These are phyloP conservation scores for Limnodromus scolopaceus DNA, from an alignment of 2,797 vertebrate species.

Conservation along the genomic window DNA sequence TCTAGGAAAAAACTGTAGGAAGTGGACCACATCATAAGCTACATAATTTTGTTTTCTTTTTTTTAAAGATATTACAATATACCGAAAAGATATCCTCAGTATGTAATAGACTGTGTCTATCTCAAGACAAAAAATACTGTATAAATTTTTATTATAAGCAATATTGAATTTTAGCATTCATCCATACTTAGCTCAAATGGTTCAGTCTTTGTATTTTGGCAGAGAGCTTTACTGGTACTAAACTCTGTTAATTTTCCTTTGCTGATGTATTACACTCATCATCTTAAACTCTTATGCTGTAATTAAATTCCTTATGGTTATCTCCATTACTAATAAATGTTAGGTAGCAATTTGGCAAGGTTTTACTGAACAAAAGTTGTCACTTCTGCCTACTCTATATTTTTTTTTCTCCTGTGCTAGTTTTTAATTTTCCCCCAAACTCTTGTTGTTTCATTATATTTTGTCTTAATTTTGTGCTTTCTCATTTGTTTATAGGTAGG, in stretches of 20 bases:
- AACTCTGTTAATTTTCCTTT: background rate
- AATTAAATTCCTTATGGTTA: background rate
- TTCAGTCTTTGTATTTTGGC: background rate
- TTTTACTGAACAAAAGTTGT: background rate
- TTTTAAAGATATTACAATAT: background rate
- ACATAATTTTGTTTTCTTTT: background rate
- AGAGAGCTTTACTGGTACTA: background rate
- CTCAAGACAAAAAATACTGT: background rate
- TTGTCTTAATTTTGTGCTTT: background rate
- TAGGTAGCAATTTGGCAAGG: background rate
- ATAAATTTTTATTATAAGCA: background rate
- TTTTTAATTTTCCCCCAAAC: background rate
- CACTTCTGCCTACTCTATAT: background rate
- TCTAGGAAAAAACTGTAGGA: background rate
- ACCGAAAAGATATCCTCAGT: background rate
- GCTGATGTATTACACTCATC: background rate
- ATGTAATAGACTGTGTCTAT: background rate
- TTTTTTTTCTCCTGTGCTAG: background rate
- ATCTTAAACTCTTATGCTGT: background rate
- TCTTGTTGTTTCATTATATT: background rate
- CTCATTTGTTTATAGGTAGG: background rate
- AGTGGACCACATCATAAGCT: background rate
- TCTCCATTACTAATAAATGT: background rate
- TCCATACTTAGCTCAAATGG: background rate
- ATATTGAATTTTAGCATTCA: background rate